Evolutionary conservation across 2,888 invertebrate genomes (phyloP), one percentile per base, ranked within the genome.

Genomic region (Melanostoma mellinum): DNA sequence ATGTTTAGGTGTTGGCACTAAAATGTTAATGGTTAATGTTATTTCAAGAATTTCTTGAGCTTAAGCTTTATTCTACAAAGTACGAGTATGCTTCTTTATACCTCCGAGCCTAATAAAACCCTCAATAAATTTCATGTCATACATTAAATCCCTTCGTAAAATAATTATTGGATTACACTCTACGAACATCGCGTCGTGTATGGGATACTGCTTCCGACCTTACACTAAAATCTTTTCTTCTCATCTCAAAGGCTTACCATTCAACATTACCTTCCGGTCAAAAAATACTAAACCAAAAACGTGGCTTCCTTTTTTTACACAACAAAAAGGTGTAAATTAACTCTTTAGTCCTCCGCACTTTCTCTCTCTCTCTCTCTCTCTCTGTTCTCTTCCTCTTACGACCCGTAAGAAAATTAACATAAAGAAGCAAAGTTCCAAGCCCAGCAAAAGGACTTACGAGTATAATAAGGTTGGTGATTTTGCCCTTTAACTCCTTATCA

Each of bases 241-340:
- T 53, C 32, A 44, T 50, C 68, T 48, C 65, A 74, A 67, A 74
- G 35, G 65, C 52, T 75, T 52, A 60, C 44, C 75, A 68, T 67
- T 52, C 52, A 68, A 53, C 52, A 42, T 35, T 46, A 40, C 65
- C 40, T 42, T 67, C 35, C 30, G 52, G 50, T 38, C 32, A 35
- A 53, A 68, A 68, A 32, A 73, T 52, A 40, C 61, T 36, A 63
- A 63, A 63, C 68, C 53, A 4, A 48, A 76, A 68, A 38, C 46
- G 10, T 44, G 50, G 36, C 10, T 55, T 55, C 55, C 38, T 63
- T 73, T 6, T 6, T 32, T 50, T 61, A 8, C 9, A 38, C 53
- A 61, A 30, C 67, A 65, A 58, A 20, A 65, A 65, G 50, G 65
- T 65, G 50, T 65, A 72, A 77, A 72, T 77, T 77, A 71, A 44